phyloP scores from a whole-genome alignment of 2,113 vertebrate genomes.

The Xenus cinereus region DNA sequence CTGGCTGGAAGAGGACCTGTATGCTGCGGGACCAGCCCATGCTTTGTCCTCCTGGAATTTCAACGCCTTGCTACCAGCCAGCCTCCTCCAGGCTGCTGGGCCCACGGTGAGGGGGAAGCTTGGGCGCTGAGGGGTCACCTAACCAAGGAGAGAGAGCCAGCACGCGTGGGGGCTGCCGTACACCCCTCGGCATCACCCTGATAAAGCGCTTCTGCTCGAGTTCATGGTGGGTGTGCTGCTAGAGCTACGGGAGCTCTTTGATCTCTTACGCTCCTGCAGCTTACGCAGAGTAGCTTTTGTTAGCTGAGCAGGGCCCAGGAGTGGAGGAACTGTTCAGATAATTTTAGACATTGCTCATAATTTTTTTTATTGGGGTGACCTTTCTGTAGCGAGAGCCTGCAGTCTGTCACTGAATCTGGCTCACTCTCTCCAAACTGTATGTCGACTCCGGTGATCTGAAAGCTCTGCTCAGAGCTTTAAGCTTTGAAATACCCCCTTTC shows the following conservation, averaged over 20 bases:
- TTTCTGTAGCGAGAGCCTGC: neutral
- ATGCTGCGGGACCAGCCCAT: rapidly evolving
- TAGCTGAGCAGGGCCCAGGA: neutral
- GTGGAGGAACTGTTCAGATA: slow-evolving; percentile 18
- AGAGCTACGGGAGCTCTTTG: neutral
- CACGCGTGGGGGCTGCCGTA: rapidly evolving
- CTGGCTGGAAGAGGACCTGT: neutral
- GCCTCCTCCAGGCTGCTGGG: neutral
- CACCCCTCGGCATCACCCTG: rapidly evolving
- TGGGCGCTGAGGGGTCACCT: neutral
- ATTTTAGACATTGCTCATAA: slow-evolving; percentile 42
- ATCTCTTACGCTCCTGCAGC: neutral
- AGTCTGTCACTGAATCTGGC: slow-evolving; percentile 31
- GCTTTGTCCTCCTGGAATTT: neutral
- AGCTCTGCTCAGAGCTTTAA: neutral
- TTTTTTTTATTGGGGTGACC: slow-evolving; percentile 39
- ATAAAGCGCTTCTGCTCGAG: neutral
- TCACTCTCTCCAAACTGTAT: neutral
- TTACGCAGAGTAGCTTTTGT: slow-evolving; percentile 15
- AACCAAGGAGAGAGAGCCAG: rapidly evolving
- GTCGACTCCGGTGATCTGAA: neutral
- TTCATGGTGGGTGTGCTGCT: neutral
- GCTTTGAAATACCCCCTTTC: neutral
- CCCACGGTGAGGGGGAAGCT: neutral
- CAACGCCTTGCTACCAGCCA: neutral